These are phyloP conservation scores for Psittacula derbiana DNA, from an alignment of 2,797 vertebrate genomes.

Conservation along the genomic window DNA sequence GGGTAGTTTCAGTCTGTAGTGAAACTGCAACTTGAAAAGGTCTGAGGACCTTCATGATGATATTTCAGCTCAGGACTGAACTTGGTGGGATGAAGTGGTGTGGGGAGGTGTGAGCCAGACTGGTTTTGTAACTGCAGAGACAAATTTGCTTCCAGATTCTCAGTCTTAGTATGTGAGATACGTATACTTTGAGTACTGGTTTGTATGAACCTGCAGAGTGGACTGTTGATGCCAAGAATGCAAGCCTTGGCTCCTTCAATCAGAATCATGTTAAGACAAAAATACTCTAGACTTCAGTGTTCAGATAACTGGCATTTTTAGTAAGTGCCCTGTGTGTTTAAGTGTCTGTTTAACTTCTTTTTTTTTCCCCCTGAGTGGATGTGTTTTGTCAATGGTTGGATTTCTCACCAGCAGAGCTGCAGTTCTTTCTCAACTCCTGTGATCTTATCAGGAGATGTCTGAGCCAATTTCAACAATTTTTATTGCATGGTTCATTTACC, in stretches of 20 bases:
- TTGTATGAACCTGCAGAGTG: neutral
- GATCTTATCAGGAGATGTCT: slow-evolving; percentile 48
- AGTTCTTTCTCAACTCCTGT: slow-evolving; percentile 22
- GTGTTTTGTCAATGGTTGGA: slow-evolving; percentile 1
- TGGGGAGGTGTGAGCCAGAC: neutral
- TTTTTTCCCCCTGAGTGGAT: neutral
- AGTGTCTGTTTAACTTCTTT: neutral
- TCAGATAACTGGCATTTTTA: neutral
- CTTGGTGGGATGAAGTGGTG: neutral
- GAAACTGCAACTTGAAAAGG: neutral
- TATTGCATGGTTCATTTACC: slow-evolving; percentile 51
- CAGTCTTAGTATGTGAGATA: neutral
- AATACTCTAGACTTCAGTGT: neutral
- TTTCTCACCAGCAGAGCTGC: neutral
- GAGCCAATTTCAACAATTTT: slow-evolving; percentile 53
- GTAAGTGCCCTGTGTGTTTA: neutral
- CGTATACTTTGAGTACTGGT: neutral
- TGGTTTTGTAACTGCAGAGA: neutral
- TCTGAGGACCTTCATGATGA: neutral
- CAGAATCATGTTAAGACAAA: neutral
- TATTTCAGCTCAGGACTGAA: neutral
- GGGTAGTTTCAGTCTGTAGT: neutral
- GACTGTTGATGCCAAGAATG: neutral
- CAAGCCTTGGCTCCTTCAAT: neutral
- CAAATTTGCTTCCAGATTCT: neutral